phyloP scores from a whole-genome alignment of 2,113 vertebrate species.

The Oreochromis niloticus region DNA sequence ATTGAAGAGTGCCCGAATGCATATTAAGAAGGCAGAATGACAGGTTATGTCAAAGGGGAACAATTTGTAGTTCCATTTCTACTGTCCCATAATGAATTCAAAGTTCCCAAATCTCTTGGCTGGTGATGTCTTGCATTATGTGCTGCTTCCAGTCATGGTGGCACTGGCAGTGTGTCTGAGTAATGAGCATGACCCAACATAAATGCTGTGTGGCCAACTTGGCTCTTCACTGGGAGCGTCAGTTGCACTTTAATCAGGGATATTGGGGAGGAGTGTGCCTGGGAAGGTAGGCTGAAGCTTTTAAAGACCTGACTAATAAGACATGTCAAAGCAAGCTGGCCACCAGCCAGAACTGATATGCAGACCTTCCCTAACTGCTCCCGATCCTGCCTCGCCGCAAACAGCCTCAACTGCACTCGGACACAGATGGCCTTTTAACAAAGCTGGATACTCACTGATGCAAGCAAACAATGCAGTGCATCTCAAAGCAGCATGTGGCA shows the following conservation, averaged over 20 bases:
- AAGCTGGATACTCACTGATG: slow-evolving; percentile 4
- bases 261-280: slow-evolving; percentile 58
- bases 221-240: slow-evolving; percentile 46
- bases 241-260: slow-evolving; percentile 69
- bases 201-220: slow-evolving; percentile 62
- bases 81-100: slow-evolving; percentile 31
- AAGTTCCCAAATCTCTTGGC: slow-evolving; percentile 39
- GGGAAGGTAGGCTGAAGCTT: slow-evolving; percentile 52
- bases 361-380: slow-evolving; percentile 31
- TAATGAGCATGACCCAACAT: slow-evolving; percentile 65
- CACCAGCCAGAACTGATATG: slow-evolving; percentile 36
- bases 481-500: slow-evolving; percentile 8
- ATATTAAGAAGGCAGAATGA: slow-evolving; percentile 35
- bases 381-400: background rate
- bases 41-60: slow-evolving; percentile 34
- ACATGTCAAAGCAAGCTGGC: slow-evolving; percentile 61
- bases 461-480: slow-evolving; percentile 1
- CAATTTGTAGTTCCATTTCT: slow-evolving; percentile 43
- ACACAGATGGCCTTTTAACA: slow-evolving; percentile 44
- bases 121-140: slow-evolving; percentile 15
- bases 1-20: background rate
- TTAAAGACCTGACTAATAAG: slow-evolving; percentile 68
- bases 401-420: background rate
- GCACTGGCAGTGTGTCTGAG: slow-evolving; percentile 45
- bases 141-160: slow-evolving; percentile 7